phyloP scores from a whole-genome alignment of 1,140 invertebrate genomes.

The Drosophila nebulosa region DNA sequence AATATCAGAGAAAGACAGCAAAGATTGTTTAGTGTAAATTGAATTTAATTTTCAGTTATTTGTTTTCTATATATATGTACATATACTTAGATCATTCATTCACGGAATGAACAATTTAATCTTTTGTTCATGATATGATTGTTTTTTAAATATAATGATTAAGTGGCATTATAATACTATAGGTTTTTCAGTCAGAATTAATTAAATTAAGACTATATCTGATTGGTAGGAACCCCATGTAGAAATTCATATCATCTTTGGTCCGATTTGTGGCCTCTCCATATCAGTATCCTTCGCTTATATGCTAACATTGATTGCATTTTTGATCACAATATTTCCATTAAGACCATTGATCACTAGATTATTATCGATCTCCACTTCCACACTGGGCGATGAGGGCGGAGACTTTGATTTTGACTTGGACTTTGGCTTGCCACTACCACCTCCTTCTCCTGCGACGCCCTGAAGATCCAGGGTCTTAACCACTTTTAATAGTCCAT shows the following conservation, averaged over 20 bases:
- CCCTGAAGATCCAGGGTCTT: slow-evolving; percentile 54
- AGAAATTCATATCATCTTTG: slow-evolving; percentile 36
- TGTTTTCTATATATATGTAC: not conserved
- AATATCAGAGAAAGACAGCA: not conserved
- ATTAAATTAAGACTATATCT: slow-evolving; percentile 18
- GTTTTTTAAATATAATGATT: not conserved
- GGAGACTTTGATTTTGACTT: slow-evolving; percentile 15
- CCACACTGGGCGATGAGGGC: not conserved
- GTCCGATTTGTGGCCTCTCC: slow-evolving; percentile 14
- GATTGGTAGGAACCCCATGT: slow-evolving; percentile 28
- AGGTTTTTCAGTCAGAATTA: slow-evolving; percentile 26
- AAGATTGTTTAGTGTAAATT: not conserved
- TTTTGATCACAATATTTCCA: slow-evolving; percentile 74
- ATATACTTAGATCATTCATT: slow-evolving; percentile 18
- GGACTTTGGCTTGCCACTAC: slow-evolving; percentile 25
- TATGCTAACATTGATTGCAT: slow-evolving; percentile 74
- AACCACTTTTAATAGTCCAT: slow-evolving; percentile 71
- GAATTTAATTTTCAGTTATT: not conserved
- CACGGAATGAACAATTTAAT: slow-evolving; percentile 38
- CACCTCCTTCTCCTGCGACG: not conserved
- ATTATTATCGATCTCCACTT: slow-evolving; percentile 55
- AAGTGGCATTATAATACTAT: slow-evolving; percentile 10
- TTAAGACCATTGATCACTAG: slow-evolving; percentile 41
- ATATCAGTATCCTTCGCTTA: not conserved
- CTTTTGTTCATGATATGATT: slow-evolving; percentile 8